A percentile compares a stretch with the other conserved stretches of the same genome.
These are phyloP conservation scores for Cerastis leucographa DNA, from an alignment of 2,888 invertebrate species.

Conservation along the genomic window DNA sequence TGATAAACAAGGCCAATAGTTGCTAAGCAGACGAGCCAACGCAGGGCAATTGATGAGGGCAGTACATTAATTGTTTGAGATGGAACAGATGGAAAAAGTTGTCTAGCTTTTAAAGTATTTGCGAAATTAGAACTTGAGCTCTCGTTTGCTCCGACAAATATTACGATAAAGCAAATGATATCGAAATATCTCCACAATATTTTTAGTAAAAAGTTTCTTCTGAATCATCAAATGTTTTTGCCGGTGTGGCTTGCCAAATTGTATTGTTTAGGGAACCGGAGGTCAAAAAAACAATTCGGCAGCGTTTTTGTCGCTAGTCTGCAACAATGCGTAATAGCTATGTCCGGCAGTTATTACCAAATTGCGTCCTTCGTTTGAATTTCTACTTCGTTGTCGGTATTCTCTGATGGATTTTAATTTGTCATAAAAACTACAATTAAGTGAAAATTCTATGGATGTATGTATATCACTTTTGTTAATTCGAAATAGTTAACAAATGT, in stretches of 20 bases:
- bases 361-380: slow-evolving; percentile 68
- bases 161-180: not conserved
- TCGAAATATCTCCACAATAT: slow-evolving; percentile 16
- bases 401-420: slow-evolving; percentile 44
- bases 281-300: slow-evolving; percentile 38
- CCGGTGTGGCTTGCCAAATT: slow-evolving; percentile 36
- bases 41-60: slow-evolving; percentile 16
- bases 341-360: slow-evolving; percentile 70
- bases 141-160: not conserved
- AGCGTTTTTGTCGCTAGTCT: slow-evolving; percentile 54
- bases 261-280: slow-evolving; percentile 18
- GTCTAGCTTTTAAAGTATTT: not conserved
- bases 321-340: slow-evolving; percentile 63
- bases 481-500: slow-evolving; percentile 29
- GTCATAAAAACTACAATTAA: slow-evolving; percentile 44
- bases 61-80: not conserved
- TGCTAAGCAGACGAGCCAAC: slow-evolving; percentile 38
- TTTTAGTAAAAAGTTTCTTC: slow-evolving; percentile 33
- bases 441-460: slow-evolving; percentile 15
- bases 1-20: slow-evolving; percentile 63
- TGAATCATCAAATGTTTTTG: slow-evolving; percentile 37
- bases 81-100: slow-evolving; percentile 1
- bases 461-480: slow-evolving; percentile 22
- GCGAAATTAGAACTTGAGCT: not conserved
- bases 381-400: slow-evolving; percentile 59